Percentiles rank a stretch among this genome's conserved stretches.
Conservation (phyloP, 2,113 vertebrate species). For the Empidonax alnorum region DNA sequence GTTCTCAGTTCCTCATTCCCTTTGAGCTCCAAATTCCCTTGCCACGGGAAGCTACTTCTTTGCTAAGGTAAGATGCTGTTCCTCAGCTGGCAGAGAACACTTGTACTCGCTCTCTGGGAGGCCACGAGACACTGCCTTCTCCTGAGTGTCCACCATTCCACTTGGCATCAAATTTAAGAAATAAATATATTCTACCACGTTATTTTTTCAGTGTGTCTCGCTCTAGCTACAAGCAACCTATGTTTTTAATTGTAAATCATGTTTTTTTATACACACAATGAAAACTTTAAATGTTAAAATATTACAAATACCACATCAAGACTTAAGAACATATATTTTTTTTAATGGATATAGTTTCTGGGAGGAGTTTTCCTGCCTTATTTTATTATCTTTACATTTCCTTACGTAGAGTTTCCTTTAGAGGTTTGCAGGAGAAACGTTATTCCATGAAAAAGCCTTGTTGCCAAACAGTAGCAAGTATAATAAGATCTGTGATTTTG, state of each 20-base stretch:
- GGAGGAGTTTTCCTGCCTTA: neutral
- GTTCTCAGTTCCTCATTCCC: neutral
- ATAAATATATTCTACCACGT: accelerated
- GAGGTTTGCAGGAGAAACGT: neutral
- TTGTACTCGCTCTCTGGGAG: neutral
- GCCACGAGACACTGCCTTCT: neutral
- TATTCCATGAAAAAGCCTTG: neutral
- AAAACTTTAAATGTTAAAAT: neutral
- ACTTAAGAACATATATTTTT: neutral
- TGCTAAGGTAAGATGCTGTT: neutral
- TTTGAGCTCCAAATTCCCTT: neutral
- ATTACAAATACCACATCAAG: neutral
- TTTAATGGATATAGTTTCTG: neutral
- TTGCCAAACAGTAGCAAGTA: neutral
- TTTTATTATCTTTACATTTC: neutral
- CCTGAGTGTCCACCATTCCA: accelerated
- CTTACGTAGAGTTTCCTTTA: neutral
- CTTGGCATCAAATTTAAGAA: neutral
- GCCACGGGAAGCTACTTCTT: neutral
- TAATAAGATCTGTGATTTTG: neutral
- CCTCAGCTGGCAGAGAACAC: neutral
- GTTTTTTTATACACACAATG: neutral
- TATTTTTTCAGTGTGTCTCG: neutral
- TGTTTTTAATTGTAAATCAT: neutral
- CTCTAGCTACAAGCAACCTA: neutral